Evolutionary conservation across 2,888 invertebrate genomes (phyloP).

Genomic region (Melanotus villosus): DNA sequence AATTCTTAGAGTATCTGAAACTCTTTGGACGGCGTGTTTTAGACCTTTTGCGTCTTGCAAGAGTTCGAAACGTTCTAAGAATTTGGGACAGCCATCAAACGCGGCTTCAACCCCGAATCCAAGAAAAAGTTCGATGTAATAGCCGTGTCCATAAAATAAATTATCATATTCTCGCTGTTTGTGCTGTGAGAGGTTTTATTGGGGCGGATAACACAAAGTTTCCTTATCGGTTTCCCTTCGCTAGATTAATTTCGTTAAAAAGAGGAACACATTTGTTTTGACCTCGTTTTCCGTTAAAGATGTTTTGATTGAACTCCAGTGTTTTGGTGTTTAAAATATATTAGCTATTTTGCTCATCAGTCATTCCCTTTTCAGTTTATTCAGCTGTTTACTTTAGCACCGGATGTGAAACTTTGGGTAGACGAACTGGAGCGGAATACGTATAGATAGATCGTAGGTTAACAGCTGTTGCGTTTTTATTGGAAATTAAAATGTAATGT

Average conservation of each 20-base stretch:
- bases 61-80: constrained; percentile 6
- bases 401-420: not conserved
- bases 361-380: not conserved
- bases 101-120: constrained; percentile 2
- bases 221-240: constrained; percentile 9
- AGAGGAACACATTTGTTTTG: not conserved
- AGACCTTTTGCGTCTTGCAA: constrained; percentile 6
- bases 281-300: not conserved
- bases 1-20: constrained; percentile 3
- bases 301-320: not conserved
- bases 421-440: not conserved
- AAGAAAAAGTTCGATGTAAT: constrained; percentile 12
- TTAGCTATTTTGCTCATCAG: constrained; percentile 7
- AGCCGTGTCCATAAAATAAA: constrained; percentile 18
- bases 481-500: not conserved
- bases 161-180: constrained; percentile 21
- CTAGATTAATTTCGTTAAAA: constrained; percentile 15
- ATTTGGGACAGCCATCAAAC: constrained; percentile 15
- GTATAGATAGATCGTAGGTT: not conserved
- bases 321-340: not conserved
- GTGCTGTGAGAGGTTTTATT: constrained; percentile 9
- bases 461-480: not conserved
- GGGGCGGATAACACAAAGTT: not conserved
- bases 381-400: not conserved
- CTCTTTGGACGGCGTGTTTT: constrained; percentile 5